These are phyloP conservation scores for Metridium senile DNA, from an alignment of 92 coral and sea anemone genomes.

Conservation along the genomic window DNA sequence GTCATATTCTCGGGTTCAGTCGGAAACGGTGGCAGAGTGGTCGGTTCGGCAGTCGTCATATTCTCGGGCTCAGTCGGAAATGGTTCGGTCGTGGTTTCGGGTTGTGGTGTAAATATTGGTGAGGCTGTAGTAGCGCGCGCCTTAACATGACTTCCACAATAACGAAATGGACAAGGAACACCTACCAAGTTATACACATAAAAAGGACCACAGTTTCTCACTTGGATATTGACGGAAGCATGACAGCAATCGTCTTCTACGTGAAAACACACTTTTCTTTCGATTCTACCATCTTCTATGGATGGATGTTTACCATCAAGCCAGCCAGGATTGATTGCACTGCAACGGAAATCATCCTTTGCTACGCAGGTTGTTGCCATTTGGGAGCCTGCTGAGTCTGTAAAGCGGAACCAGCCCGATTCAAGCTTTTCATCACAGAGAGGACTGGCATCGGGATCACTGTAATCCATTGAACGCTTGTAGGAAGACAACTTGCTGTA, in stretches of 20 bases:
- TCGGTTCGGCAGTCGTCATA: slow-evolving; percentile 2
- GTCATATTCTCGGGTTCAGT: neutral
- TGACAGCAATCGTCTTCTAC: slow-evolving; percentile 42
- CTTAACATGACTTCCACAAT: slow-evolving; percentile 41
- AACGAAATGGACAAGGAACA: slow-evolving; percentile 50
- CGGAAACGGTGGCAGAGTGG: slow-evolving; percentile 7
- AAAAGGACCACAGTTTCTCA: slow-evolving; percentile 49
- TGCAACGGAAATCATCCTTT: slow-evolving; percentile 25
- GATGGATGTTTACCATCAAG: slow-evolving; percentile 45
- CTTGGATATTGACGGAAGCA: slow-evolving; percentile 22
- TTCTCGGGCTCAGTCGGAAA: slow-evolving; percentile 12
- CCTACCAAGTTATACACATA: slow-evolving; percentile 39
- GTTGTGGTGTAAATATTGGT: neutral
- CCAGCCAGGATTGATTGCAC: slow-evolving; percentile 50
- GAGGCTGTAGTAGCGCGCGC: neutral
- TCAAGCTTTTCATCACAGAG: slow-evolving; percentile 35
- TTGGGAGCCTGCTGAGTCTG: slow-evolving; percentile 39
- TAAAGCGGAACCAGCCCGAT: slow-evolving; percentile 53
- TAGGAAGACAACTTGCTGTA: slow-evolving; percentile 23
- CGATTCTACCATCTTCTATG: slow-evolving; percentile 41
- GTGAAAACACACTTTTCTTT: slow-evolving; percentile 47
- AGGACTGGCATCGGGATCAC: neutral
- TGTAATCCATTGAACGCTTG: slow-evolving; percentile 26
- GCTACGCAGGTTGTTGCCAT: slow-evolving; percentile 45
- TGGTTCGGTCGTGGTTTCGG: neutral